Percentiles rank a stretch among this genome's conserved stretches.
These are phyloP conservation scores for Clarias laeviceps DNA, from an alignment of 2,797 vertebrate species.

Conservation along the genomic window DNA sequence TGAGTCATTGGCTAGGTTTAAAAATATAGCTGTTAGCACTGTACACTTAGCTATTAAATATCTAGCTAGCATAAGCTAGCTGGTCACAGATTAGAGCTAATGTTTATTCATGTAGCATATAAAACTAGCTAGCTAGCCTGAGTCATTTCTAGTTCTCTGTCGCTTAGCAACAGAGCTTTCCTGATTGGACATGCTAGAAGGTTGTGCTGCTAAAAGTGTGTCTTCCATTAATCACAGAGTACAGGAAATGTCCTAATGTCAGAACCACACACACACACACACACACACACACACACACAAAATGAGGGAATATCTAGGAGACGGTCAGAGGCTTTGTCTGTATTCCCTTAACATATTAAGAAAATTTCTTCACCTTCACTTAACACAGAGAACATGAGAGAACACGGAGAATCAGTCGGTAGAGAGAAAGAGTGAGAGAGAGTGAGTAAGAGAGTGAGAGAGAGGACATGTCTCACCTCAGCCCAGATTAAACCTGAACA, in stretches of 20 bases:
- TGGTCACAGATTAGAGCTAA: too few relatives aligned
- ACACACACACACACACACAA: not conserved
- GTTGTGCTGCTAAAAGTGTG: not conserved
- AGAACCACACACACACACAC: conserved; percentile 1
- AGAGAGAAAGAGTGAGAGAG: not conserved
- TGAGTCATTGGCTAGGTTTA: not conserved
- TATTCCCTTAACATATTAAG: not conserved
- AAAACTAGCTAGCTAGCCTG: not conserved
- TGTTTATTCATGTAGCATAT: too few relatives aligned
- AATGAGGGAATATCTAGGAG: not conserved
- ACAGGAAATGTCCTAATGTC: not conserved
- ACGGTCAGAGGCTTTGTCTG: not conserved
- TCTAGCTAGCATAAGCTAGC: too few relatives aligned
- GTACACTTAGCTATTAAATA: too few relatives aligned
- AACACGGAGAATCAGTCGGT: not conserved
- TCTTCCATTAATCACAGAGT: not conserved
- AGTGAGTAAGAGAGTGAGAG: not conserved
- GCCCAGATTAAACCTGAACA: conserved; percentile 8
- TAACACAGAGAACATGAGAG: not conserved
- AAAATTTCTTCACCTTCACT: not conserved
- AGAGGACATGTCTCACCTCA: not conserved
- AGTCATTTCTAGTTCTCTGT: not conserved
- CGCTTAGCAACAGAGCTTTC: not conserved
- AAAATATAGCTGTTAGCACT: too few relatives aligned
- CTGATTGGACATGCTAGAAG: not conserved